Base-by-base conservation (phyloP, 1,140 invertebrate genomes). In the Cecropterus lyciades region DNA sequence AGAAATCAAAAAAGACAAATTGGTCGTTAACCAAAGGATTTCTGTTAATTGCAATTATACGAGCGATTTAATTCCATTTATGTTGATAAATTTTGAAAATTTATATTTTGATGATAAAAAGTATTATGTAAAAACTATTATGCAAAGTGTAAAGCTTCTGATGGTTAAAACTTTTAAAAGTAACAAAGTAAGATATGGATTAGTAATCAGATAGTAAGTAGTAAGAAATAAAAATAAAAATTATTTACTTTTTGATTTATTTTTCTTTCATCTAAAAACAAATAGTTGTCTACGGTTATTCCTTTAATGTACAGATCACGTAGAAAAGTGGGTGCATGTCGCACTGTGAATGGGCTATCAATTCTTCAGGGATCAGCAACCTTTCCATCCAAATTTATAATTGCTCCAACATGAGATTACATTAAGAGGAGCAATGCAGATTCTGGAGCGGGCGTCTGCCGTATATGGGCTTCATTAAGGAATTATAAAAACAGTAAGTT, bases 381-480 rank as follows among this genome's bases (percentile, higher is more conserved):
- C 56, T 59, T 33, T 59, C 42, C 55, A 14, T 60, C 40, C 68
- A 70, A 73, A 62, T 70, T 70, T 62, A 67, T 70, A 72, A 79
- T 73, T 74, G 67, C 67, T 51, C 65, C 57, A 68, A 65, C 70
- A 77, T 14, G 45, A 48, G 57, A 82, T 79, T 82, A 80, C 73
- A 66, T 65, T 69, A 71, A 75, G 70, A 70, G 67, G 72, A 84
- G 85, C 82, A 82, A 88, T 90, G 83, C 77, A 88, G 79, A 88
- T 85, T 85, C 82, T 84, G 85, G 84, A 84, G 75, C 79, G 77
- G 69, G 71, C 73, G 59, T 62, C 52, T 69, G 42, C 52, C 80
- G 43, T 86, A 73, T 90, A 88, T 78, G 85, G 87, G 56, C 75
- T 79, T 90, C 85, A 90, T 90, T 90, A 90, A 84, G 73, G 70